Percentiles rank a stretch among this genome's conserved stretches.
These are phyloP conservation scores for Pollenia labialis DNA, from an alignment of 2,888 invertebrate genomes.

Conservation along the genomic window DNA sequence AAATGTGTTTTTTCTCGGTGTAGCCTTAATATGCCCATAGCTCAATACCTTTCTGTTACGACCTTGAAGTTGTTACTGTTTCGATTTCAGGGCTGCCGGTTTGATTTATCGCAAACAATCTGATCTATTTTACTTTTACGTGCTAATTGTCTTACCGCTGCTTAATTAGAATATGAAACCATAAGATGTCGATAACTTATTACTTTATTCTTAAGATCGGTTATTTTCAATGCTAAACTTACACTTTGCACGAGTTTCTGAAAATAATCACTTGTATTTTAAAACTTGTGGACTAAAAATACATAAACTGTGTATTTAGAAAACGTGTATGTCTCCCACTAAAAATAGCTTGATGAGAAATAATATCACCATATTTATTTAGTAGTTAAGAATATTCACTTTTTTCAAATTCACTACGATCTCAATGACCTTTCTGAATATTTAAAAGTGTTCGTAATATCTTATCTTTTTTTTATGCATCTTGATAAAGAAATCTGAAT, in stretches of 20 bases:
- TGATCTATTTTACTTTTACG: no score
- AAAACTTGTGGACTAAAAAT: not conserved
- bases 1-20: no score
- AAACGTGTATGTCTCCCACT: not conserved
- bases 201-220: no score
- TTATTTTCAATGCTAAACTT: not conserved
- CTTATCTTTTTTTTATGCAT: constrained; percentile 38
- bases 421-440: constrained; percentile 41
- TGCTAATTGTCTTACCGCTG: no score
- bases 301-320: no score
- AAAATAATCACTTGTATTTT: not conserved
- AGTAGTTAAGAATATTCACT: not conserved
- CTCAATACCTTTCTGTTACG: no score
- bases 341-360: not conserved
- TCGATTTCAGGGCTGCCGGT: no score
- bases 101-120: no score
- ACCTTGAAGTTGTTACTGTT: no score
- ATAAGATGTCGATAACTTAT: no score
- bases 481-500: constrained; percentile 51
- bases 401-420: not conserved
- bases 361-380: not conserved
- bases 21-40: no score
- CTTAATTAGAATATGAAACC: no score
- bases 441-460: constrained; percentile 24
- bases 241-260: not conserved